Evolutionary conservation across 1,140 invertebrate species (phyloP), one percentile per base, ranked within the genome.

Genomic region (Riptortus pedestris): DNA sequence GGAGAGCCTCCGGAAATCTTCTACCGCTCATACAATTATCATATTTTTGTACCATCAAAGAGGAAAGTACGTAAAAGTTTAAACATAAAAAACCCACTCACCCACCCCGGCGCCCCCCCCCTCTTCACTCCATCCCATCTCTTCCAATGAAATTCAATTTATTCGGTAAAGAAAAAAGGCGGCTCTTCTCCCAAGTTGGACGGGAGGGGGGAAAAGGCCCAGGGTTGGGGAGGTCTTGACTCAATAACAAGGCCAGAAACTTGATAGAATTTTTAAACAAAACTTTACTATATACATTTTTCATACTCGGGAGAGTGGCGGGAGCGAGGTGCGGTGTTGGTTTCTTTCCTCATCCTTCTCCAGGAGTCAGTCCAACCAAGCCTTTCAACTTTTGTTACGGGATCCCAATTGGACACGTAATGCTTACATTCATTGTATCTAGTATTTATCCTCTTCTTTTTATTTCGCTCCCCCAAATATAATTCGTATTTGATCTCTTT

Each of bases 31-130:
- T 55, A 52, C 59, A 67, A 69, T 69, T 69, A 69, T 69, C 68
- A 69, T 69, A 69, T 69, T 69, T 69, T 69, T 69, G 62, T 67
- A 63, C 64, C 68, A 64, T 69, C 68, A 69, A 69, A 69, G 68
- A 55, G 57, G 62, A 67, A 67, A 67, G 67, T 65, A 65, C 57
- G 63, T 65, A 68, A 69, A 66, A 69, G 65, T 68, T 69, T 65
- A 66, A 66, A 64, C 27, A 59, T 66, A 63, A 67, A 66, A 68
- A 66, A 67, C 33, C 59, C 43, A 16, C 18, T 22, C 51, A 26
- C 20, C 60, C 20, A 51, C 14, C 26, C 14, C 14, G 3, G n/a
- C 4, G 20, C 27, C 26, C 31, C n/a, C 4, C 59, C 7, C 14
- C 12, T n/a, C 31, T 14, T 27, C 57, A 31, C 57, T 59, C 31